Conservation (phyloP, 2,888 invertebrate genomes). For the Acleris emargana region DNA sequence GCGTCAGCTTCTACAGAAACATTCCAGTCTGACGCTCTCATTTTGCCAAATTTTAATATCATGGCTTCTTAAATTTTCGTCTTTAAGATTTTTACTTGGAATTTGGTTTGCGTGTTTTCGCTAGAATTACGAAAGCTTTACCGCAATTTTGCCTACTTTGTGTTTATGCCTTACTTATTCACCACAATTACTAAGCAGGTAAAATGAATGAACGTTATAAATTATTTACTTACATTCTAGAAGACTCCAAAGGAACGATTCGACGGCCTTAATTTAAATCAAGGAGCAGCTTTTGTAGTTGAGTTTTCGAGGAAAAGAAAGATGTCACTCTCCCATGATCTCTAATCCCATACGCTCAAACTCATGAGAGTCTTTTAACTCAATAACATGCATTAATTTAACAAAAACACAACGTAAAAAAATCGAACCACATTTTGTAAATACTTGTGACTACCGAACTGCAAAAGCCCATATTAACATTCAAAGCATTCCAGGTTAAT, state of each 20-base stretch:
- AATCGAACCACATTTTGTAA: slow-evolving; percentile 16
- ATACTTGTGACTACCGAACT: slow-evolving; percentile 2
- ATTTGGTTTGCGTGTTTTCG: slow-evolving; percentile 11
- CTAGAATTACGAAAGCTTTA: slow-evolving; percentile 7
- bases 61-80: slow-evolving; percentile 6
- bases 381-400: no score
- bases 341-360: no score
- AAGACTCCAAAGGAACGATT: no score
- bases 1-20: no score
- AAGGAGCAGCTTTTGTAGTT: no score
- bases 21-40: no score
- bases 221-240: neutral
- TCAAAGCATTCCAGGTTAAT: slow-evolving; percentile 26
- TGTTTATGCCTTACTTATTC: neutral
- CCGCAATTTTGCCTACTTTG: slow-evolving; percentile 9
- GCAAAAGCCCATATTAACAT: slow-evolving; percentile 18
- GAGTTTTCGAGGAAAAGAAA: no score
- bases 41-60: no score
- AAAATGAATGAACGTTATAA: neutral
- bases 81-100: slow-evolving; percentile 6
- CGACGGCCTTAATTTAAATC: no score
- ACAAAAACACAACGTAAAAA: neutral
- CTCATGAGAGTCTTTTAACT: no score
- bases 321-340: no score
- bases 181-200: neutral